Evolutionary conservation across 2,113 vertebrate species (phyloP).

Genomic region (Paramormyrops kingsleyae): DNA sequence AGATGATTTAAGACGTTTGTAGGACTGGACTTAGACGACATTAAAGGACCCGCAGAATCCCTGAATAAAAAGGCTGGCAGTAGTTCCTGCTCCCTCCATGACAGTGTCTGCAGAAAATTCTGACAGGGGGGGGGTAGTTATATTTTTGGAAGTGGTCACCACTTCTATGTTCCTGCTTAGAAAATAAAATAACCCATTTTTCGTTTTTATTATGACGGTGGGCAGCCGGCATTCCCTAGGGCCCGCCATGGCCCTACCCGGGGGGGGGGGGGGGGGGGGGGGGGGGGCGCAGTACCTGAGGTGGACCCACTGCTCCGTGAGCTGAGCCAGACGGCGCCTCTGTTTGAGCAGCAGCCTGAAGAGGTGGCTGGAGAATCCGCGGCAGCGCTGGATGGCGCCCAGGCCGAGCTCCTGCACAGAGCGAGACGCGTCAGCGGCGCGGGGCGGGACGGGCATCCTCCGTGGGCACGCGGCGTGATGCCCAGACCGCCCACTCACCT

Average conservation of each 20-base stretch:
- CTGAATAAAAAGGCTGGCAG: background rate
- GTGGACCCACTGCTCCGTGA: slow-evolving; percentile 79
- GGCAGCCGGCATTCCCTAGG: no score
- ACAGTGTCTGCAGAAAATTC: no score
- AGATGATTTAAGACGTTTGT: no score
- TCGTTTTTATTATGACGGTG: no score
- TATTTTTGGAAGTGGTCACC: background rate
- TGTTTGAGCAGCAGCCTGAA: slow-evolving; percentile 78
- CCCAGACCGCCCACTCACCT: slow-evolving; percentile 58
- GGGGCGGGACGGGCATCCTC: background rate
- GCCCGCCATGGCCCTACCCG: no score
- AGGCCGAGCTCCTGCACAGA: slow-evolving; percentile 44
- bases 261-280: background rate
- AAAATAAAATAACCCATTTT: no score
- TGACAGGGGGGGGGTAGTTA: no score
- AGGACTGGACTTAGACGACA: no score
- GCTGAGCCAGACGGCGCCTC: slow-evolving; percentile 63
- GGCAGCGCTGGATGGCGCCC: slow-evolving; percentile 76
- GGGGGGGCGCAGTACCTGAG: slow-evolving; percentile 64
- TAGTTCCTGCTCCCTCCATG: no score
- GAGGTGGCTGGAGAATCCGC: slow-evolving; percentile 87
- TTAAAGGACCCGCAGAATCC: no score
- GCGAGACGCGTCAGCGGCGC: background rate
- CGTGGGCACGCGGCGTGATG: background rate
- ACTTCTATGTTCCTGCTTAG: no score